Evolutionary conservation across 2,888 invertebrate genomes (phyloP), one percentile per base, ranked within the genome.

Genomic region (Tridacna gigas): DNA sequence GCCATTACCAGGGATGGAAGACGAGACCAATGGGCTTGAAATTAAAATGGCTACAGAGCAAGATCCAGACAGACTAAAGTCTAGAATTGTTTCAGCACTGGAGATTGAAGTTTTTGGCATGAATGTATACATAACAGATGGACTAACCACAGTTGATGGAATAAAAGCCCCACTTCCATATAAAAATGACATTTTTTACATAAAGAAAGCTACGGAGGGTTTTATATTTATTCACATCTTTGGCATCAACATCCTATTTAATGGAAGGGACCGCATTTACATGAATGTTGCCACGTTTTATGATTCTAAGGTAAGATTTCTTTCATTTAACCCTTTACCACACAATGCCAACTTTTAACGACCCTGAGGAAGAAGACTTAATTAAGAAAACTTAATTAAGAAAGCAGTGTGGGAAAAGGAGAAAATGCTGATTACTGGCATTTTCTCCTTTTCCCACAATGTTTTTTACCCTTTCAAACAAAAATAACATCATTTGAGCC

Each of bases 1-100:
- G 67, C 15, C 67, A n/a, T 20, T 67, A 45, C 67, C 67, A n/a
- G 67, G 45, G 12, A 65, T 15, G 65, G 67, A 28, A 45, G 67
- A 37, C 9, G 37, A 37, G 12, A 67, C 15, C 5, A 37, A 26
- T 12, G n/a, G 28, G n/a, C 45, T 67, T 37, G 67, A 45, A n/a
- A 67, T 67, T 7, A 67, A 37, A 67, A 20, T 67, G 28, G 11
- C 4, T 11, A 56, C 56, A 15, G 56, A 56, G 18, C 18, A 20
- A 20, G 56, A 56, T 20, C 56, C 56, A 56, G 56, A 56, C 3
- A 56, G 56, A 56, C 1, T 20, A 5, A 56, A 56, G 18, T 56
- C 56, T 3, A 15, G 56, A 15, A 11, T 56, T 56, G 56, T 20
- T 56, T 15, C 20, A 15, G 56, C 18, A 20, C 15, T 56, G 20